Evolutionary conservation across 92 coral and sea anemone species (phyloP).

Genomic region (Umimayanthus kanabou): DNA sequence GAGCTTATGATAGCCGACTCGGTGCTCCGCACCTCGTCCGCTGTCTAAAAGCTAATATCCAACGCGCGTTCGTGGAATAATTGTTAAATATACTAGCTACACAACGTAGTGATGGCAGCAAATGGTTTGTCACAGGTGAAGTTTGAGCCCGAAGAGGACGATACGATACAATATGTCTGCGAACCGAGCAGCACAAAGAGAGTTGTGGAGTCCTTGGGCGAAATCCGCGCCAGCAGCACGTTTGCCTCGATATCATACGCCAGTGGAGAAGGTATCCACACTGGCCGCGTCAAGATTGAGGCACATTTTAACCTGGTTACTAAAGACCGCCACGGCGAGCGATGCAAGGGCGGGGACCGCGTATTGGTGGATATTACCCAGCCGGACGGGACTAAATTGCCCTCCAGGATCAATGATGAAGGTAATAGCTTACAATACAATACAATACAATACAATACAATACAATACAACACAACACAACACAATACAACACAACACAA

Average conservation of each 20-base stretch:
- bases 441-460: too few species aligned
- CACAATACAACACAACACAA: too few species aligned
- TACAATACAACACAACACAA: too few species aligned
- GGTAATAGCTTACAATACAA: slow-evolving; percentile 46
- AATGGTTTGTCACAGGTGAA: slow-evolving; percentile 49
- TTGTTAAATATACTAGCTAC: too few species aligned
- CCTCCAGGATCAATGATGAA: slow-evolving; percentile 80
- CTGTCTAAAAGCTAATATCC: too few species aligned
- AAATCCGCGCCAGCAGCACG: slow-evolving; percentile 91
- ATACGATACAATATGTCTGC: slow-evolving; percentile 85
- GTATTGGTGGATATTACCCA: slow-evolving; percentile 79
- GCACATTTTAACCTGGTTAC: slow-evolving; percentile 88
- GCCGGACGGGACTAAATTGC: slow-evolving; percentile 80
- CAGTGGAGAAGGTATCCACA: slow-evolving; percentile 93
- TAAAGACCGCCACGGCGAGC: slow-evolving; percentile 94
- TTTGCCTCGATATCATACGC: slow-evolving; percentile 98
- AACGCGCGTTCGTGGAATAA: too few species aligned
- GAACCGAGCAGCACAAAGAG: slow-evolving; percentile 62
- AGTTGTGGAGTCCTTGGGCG: slow-evolving; percentile 81
- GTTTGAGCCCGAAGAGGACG: slow-evolving; percentile 96
- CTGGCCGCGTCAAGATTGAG: slow-evolving; percentile 95
- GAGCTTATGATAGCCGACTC: too few species aligned
- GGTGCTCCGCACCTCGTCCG: too few species aligned
- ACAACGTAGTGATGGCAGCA: too few species aligned
- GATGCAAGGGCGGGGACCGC: slow-evolving; percentile 93